Percentiles rank a stretch among this genome's conserved stretches.
These are phyloP conservation scores for Caenorhabditis afra DNA, from an alignment of 2,888 invertebrate genomes.

Conservation along the genomic window DNA sequence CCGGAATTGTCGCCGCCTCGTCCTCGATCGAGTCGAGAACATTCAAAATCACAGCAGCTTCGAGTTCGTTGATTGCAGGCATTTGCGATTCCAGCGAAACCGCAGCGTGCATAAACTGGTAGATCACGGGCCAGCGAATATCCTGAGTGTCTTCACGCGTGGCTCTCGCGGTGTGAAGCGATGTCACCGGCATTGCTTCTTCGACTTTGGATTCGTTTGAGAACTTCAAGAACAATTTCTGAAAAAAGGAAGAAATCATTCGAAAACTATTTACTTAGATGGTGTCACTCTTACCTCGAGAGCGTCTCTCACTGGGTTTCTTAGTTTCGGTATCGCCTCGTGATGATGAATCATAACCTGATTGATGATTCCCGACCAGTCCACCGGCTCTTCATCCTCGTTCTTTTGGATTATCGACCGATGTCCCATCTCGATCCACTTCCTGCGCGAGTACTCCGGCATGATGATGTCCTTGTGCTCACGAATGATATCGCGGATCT, in stretches of 20 bases:
- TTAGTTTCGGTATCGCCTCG: slow-evolving; percentile 4
- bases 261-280: not conserved
- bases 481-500: slow-evolving; percentile 57
- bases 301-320: slow-evolving; percentile 31
- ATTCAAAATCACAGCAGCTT: slow-evolving; percentile 2
- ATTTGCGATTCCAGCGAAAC: slow-evolving; percentile 17
- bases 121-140: slow-evolving; percentile 48
- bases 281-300: slow-evolving; percentile 13
- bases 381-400: slow-evolving; percentile 23
- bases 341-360: slow-evolving; percentile 36
- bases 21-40: slow-evolving; percentile 58
- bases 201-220: slow-evolving; percentile 10
- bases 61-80: slow-evolving; percentile 54
- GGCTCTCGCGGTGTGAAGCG: slow-evolving; percentile 14
- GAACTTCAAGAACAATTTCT: slow-evolving; percentile 11
- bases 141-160: slow-evolving; percentile 1
- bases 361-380: slow-evolving; percentile 23
- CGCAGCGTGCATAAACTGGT: slow-evolving; percentile 41
- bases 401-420: slow-evolving; percentile 23
- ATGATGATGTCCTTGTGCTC: slow-evolving; percentile 42
- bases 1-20: slow-evolving; percentile 48
- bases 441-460: slow-evolving; percentile 33
- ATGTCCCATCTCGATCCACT: slow-evolving; percentile 46
- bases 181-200: slow-evolving; percentile 11
- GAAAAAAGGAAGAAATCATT: not conserved